Base-by-base conservation (phyloP, 2,888 invertebrate genomes). In the Salticus scenicus region DNA sequence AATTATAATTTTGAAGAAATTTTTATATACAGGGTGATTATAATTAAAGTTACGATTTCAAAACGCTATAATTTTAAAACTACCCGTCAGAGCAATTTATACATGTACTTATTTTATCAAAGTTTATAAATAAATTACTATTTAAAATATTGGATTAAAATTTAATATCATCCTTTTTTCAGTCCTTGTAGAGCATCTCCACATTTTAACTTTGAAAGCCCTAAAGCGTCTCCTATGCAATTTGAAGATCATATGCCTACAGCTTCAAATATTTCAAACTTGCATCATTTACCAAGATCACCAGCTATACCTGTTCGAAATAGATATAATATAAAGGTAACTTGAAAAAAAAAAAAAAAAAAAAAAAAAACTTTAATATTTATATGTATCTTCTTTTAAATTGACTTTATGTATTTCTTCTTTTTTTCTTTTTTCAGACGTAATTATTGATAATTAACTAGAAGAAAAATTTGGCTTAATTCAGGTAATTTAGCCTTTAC, bases 301-400 rank as follows among this genome's bases (percentile, higher is more conserved):
- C 87, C 87, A 37, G 87, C 87, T 33, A 87, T 87, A 75, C 87
- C 87, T 37, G 85, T 83, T 31, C 80, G 85, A n/a, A 81, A 77
- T 42, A 30, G 41, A 73, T 66, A 73, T 47, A 51, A 67, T 64
- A 17, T 64, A 42, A 72, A 80, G 33, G 80, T 80, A 66, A 8
- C 10, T n/a, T n/a, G n/a, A n/a, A n/a, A n/a, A n/a, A n/a, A n/a
- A n/a, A n/a, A n/a, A n/a, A n/a, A n/a, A n/a, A n/a, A n/a, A n/a
- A n/a, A n/a, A n/a, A n/a, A n/a, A n/a, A n/a, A n/a, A n/a, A n/a
- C n/a, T n/a, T n/a, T n/a, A n/a, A n/a, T n/a, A n/a, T n/a, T n/a
- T n/a, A n/a, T n/a, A n/a, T n/a, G n/a, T n/a, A n/a, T n/a, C n/a
- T n/a, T n/a, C n/a, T 37, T 37, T 10, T 7, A 37, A 7, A 10